Evolutionary conservation across 1,140 invertebrate genomes (phyloP).

Genomic region (Elymnias hypermnestra): DNA sequence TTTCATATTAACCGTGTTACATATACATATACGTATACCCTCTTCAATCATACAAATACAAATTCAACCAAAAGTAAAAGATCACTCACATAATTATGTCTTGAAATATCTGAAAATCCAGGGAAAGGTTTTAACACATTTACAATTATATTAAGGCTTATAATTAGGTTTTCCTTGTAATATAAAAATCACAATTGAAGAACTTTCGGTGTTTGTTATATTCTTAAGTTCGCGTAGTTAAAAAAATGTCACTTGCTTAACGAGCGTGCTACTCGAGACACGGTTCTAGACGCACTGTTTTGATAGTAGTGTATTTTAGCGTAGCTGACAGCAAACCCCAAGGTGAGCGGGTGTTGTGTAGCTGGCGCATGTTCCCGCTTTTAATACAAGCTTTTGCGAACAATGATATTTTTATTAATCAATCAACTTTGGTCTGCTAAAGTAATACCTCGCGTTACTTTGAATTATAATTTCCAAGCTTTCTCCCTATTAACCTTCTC

Average conservation of each 20-base stretch:
- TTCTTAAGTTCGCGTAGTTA: neutral
- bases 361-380: slow-evolving; percentile 25
- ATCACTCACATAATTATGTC: slow-evolving; percentile 5
- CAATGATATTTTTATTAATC: too few species aligned
- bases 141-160: neutral
- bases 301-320: slow-evolving; percentile 66
- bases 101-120: neutral
- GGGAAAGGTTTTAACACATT: neutral
- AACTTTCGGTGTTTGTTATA: neutral
- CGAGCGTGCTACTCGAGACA: slow-evolving; percentile 35
- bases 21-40: neutral
- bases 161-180: neutral
- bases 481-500: too few species aligned
- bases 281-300: slow-evolving; percentile 53
- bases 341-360: slow-evolving; percentile 54
- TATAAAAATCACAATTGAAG: slow-evolving; percentile 5
- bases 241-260: neutral
- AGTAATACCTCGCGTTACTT: too few species aligned
- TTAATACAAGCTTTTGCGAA: neutral
- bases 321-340: slow-evolving; percentile 46
- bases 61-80: slow-evolving; percentile 7
- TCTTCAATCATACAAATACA: slow-evolving; percentile 4
- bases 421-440: too few species aligned
- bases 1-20: slow-evolving; percentile 8
- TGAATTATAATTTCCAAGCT: too few species aligned